These are phyloP conservation scores for Hyalella azteca DNA, from an alignment of 2,888 invertebrate species.

Conservation along the genomic window DNA sequence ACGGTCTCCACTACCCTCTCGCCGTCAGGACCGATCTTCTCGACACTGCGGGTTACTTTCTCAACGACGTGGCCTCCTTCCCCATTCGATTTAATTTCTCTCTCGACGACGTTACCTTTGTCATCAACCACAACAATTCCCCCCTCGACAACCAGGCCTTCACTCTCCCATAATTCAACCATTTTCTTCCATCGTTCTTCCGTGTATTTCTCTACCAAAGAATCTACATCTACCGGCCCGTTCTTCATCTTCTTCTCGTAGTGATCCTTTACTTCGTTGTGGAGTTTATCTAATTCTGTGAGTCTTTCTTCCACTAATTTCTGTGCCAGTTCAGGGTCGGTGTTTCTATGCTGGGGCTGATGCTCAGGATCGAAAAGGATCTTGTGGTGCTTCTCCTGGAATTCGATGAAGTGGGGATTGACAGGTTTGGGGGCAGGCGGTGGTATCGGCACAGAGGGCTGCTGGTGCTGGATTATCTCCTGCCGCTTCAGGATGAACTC, in stretches of 20 bases:
- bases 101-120: constrained; percentile 27
- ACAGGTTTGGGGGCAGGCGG: not conserved
- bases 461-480: constrained; percentile 14
- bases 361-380: constrained; percentile 29
- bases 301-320: constrained; percentile 32
- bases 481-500: constrained; percentile 1
- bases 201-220: constrained; percentile 18
- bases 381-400: constrained; percentile 38
- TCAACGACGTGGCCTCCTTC: not conserved
- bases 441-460: not conserved
- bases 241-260: constrained; percentile 33
- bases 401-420: constrained; percentile 32
- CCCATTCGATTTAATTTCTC: not conserved
- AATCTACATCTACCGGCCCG: constrained; percentile 26
- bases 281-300: constrained; percentile 31
- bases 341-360: constrained; percentile 26
- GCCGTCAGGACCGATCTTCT: not conserved
- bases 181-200: constrained; percentile 38
- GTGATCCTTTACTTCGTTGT: constrained; percentile 35
- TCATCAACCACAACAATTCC: constrained; percentile 35
- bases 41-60: constrained; percentile 2
- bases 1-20: not conserved
- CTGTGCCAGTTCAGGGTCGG: constrained; percentile 19
- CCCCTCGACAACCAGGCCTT: constrained; percentile 28
- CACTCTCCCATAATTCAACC: constrained; percentile 28